These are phyloP conservation scores for Ricordea florida DNA, from an alignment of 92 coral and sea anemone species.

Conservation along the genomic window DNA sequence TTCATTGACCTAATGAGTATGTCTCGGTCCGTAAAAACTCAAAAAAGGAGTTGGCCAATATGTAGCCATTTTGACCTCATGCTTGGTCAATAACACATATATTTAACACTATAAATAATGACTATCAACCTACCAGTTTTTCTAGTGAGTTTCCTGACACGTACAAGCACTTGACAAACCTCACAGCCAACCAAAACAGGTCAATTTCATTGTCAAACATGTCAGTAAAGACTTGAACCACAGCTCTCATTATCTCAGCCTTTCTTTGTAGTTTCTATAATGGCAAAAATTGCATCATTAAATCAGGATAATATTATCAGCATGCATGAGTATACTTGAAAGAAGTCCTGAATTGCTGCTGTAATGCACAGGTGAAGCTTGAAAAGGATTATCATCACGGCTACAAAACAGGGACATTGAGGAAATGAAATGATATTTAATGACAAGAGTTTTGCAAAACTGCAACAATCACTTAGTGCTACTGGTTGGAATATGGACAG, in stretches of 20 bases:
- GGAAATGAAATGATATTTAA: no score
- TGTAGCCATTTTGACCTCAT: no score
- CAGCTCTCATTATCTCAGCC: constrained; percentile 57
- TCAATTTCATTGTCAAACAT: constrained; percentile 92
- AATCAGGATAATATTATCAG: no score
- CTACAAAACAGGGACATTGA: no score
- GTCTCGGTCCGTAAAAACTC: neutral
- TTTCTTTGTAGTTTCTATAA: constrained; percentile 62
- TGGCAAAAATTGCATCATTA: neutral
- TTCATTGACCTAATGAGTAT: no score
- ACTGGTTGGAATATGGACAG: no score
- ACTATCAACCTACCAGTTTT: constrained; percentile 58
- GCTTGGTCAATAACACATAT: neutral
- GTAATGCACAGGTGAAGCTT: neutral
- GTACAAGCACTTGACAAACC: constrained; percentile 80
- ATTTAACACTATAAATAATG: neutral
- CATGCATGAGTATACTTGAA: no score
- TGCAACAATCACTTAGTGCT: no score
- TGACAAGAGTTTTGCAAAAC: no score
- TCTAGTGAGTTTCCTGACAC: constrained; percentile 66
- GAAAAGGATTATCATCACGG: no score
- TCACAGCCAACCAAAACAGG: constrained; percentile 82
- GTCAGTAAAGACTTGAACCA: constrained; percentile 79
- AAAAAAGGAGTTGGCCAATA: no score
- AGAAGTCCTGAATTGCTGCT: no score